Evolutionary conservation across 64 coral and sea anemone species (phyloP), one percentile per base, ranked within the genome.

Genomic region (Dendrophyllia cribrosa): DNA sequence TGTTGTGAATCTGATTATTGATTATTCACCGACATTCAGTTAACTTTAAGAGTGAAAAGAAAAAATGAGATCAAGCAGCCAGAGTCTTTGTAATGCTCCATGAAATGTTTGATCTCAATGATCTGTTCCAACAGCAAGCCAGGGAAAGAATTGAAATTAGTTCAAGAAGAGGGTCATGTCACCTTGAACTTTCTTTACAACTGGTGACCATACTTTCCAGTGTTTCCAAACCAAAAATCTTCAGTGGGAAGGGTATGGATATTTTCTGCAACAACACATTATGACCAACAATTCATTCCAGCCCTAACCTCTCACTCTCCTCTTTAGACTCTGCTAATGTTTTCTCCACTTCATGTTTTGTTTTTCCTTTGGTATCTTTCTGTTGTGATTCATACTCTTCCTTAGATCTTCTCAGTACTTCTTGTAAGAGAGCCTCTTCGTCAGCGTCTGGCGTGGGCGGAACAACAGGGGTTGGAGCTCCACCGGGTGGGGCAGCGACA

Each of bases 351-450:
- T 93, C 94, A 14, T 88, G 78, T 48, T 91, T 84, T 23, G 26
- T 21, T 44, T 82, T 89, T 74, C 70, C 89, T 75, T 90, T 95
- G 1, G 53, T 77, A 43, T 20, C 47, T 24, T 90, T 87, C 25
- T 89, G 79, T 75, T 96, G 78, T 34, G 72, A 82, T 76, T 99
- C 90, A 89, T 94, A 99, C 70, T 99, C 94, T 50, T 96, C 83
- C 47, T 94, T 96, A n/a, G 97, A 99, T 62, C 16, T 85, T 61
- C 83, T 89, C 58, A 99, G 87, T 7, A 99, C 94, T 50, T 99
- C 97, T 3, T 93, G 82, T 91, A 99, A 93, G 17, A 99, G 85
- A 0, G 86, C 76, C 53, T 99, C 97, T 77, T 99, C 97, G 26
- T 94, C 95, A 76, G 76, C 21, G 6, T 7, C 52, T 87, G 72